Evolutionary conservation across 2,797 vertebrate genomes (phyloP), one percentile per base, ranked within the genome.

Genomic region (Alfaro cultratus): DNA sequence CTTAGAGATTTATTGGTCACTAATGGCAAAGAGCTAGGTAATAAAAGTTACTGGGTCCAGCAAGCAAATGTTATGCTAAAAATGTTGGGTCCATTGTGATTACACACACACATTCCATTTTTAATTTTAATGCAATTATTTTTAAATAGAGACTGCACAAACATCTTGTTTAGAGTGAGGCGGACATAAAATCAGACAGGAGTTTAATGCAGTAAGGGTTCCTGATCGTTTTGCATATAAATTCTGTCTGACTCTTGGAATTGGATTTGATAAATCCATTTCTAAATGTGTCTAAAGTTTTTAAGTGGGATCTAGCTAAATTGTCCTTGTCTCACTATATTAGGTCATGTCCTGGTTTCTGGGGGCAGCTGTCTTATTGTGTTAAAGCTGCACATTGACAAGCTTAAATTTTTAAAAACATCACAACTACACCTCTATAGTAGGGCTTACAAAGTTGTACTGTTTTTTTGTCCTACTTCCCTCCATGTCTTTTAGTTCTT

Each of bases 351-450:
- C 21, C 23, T 60, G 78, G 31, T 5, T n/a, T 57, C 55, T 78
- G n/a, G 68, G 55, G 60, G 45, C 9, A 62, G 73, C 78, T 77
- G 36, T 78, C 70, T 80, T 55, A n/a, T 45, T 74, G 73, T 73
- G 36, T 74, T 29, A 83, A 85, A 72, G 49, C 49, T 78, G 15
- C 60, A 73, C 64, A 77, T 68, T 70, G 70, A 89, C 73, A 49
- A 45, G 46, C 51, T 45, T 82, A 31, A 83, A 81, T 81, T 74
- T 83, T 79, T 78, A 55, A 76, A 70, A 76, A 11, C 5, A 45
- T 49, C 39, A 29, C 1, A 78, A 74, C 26, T 55, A 76, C 0
- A 74, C 43, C 39, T 83, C 81, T 75, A 74, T 3, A 77, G 80
- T 60, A 29, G 76, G 73, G 72, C 77, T 80, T 79, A 55, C 79